Evolutionary conservation across 2,797 vertebrate species (phyloP), one percentile per base, ranked within the genome.

Genomic region (Enteromius treurensis): DNA sequence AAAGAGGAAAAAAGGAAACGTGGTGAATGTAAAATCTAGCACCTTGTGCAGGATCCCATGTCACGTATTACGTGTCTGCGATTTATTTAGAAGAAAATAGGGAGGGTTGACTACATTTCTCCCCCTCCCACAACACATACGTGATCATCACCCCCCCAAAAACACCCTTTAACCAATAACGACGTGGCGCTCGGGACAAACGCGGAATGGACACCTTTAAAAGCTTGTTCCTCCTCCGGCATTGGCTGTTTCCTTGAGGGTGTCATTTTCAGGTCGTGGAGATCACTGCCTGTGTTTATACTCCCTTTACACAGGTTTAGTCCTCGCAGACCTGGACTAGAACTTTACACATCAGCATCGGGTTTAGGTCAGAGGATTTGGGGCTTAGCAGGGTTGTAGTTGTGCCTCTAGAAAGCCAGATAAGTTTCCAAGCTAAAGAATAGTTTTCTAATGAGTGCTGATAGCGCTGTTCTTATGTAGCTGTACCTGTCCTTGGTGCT

Each of bases 101-200:
- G 77, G 71, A 65, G 76, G 83, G 62, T 69, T 62, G 77, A 85
- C 47, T 55, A 49, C 29, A 37, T 79, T 74, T 45, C 65, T 82
- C 69, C 83, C 65, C 80, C 85, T 80, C 78, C 83, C 86, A 78
- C 73, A 86, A 53, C 67, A 85, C 78, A 32, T 76, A 77, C 91
- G 94, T 95, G 93, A 95, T 92, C 94, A 93, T 91, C 94, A 81
- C 81, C 79, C 49, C 49, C 74, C 60, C 34, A 45, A 92, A 91
- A 94, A 91, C 90, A 89, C 88, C 88, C 81, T 87, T 89, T 93
- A 96, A 93, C 97, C 97, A 98, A 98, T 98, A 94, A 92, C 91
- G 92, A 90, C 87, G 89, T 88, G 89, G 92, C 93, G 93, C 93
- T 90, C 91, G 92, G 90, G 94, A 94, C 95, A 94, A 95, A 96